Conservation (phyloP, 2,113 vertebrate genomes). For the Nansenia antarctica region DNA sequence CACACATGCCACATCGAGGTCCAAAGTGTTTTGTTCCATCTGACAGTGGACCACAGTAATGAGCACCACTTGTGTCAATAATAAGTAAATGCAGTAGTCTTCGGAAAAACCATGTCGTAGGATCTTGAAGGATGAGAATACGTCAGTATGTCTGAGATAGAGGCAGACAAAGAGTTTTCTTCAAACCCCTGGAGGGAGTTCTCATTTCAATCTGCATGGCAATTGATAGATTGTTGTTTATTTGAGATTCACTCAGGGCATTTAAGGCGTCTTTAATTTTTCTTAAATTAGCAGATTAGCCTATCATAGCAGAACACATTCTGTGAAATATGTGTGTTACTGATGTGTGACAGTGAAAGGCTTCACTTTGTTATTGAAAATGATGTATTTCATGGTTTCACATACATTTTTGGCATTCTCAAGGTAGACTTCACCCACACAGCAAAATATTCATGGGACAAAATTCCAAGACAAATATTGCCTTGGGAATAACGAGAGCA, state of each 20-base stretch:
- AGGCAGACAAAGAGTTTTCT: slow-evolving; percentile 58
- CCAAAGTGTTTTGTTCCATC: background rate
- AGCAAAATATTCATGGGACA: background rate
- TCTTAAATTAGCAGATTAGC: background rate
- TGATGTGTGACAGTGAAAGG: background rate
- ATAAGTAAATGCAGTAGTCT: background rate
- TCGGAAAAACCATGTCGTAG: background rate
- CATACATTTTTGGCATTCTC: background rate
- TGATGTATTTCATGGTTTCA: background rate
- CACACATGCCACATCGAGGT: background rate
- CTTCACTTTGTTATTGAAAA: background rate
- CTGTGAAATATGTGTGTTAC: background rate
- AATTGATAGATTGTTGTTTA: no score
- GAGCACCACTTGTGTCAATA: slow-evolving; percentile 3
- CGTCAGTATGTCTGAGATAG: slow-evolving; percentile 29
- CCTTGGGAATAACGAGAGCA: background rate
- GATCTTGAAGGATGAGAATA: background rate
- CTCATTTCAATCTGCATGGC: background rate
- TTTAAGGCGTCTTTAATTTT: background rate
- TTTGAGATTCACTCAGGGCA: background rate
- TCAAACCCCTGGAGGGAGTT: background rate
- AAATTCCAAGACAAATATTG: background rate
- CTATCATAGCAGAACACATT: background rate
- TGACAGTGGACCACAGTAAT: slow-evolving; percentile 6
- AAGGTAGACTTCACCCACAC: background rate